Conservation (phyloP, 2,888 invertebrate genomes). For the Alviniconcha strummeri region DNA sequence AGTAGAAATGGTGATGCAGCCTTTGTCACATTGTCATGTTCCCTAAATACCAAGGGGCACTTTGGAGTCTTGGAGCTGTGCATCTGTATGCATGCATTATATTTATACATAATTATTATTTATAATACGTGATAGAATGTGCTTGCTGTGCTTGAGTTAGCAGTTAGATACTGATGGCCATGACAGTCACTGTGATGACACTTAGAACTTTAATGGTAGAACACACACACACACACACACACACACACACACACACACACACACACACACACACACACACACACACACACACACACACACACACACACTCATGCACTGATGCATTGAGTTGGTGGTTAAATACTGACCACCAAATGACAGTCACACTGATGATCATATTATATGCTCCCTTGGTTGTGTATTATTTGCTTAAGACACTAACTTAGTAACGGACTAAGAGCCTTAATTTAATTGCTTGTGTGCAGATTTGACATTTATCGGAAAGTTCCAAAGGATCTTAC, state of each 20-base stretch:
- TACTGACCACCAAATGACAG: neutral
- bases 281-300: conserved; percentile 3
- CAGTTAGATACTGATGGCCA: neutral
- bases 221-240: neutral
- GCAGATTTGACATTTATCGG: conserved; percentile 78
- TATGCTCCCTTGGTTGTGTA: neutral
- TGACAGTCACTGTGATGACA: neutral
- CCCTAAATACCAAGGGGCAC: neutral
- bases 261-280: neutral
- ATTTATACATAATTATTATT: neutral
- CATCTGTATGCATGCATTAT: neutral
- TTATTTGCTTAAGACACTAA: neutral
- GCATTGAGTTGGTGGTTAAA: too few species aligned
- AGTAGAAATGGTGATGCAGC: too few species aligned
- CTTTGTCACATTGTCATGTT: neutral
- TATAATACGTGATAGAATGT: neutral
- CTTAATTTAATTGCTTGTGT: conserved; percentile 31
- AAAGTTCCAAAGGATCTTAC: conserved; percentile 79
- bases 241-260: neutral
- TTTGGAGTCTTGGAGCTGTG: too few species aligned
- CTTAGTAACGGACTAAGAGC: neutral
- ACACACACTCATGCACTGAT: neutral
- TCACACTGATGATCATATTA: neutral
- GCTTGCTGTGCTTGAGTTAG: neutral
- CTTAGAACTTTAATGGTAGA: neutral